These are phyloP conservation scores for Paedocypris sp. DNA, from an alignment of 2,113 vertebrate species.

Conservation along the genomic window DNA sequence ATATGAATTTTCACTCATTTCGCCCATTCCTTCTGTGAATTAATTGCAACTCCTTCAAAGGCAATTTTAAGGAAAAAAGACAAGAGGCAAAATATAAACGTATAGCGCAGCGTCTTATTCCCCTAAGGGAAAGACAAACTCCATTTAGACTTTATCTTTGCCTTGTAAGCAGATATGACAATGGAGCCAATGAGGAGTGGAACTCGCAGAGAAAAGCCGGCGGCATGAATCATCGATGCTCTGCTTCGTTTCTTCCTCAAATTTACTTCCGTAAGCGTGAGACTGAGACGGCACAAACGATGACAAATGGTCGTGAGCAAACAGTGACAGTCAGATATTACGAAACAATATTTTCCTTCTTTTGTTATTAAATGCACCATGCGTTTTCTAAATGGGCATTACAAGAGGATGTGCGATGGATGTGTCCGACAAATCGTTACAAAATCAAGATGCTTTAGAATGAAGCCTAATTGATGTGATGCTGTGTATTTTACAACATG, in stretches of 20 bases:
- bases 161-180: constrained; percentile 12
- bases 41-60: constrained; percentile 9
- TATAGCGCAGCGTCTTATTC: neutral
- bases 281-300: neutral
- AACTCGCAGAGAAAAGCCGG: neutral
- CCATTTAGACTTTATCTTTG: constrained; percentile 12
- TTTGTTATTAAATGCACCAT: no score
- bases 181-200: constrained; percentile 1
- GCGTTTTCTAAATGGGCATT: neutral
- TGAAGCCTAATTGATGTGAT: neutral
- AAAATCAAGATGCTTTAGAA: neutral
- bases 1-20: no score
- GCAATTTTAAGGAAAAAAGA: neutral
- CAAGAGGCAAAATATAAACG: neutral
- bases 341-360: neutral
- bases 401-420: neutral
- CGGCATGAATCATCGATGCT: neutral
- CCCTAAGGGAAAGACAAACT: neutral
- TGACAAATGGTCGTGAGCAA: neutral
- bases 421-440: neutral
- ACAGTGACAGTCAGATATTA: neutral
- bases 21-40: no score
- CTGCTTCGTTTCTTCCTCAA: constrained; percentile 10
- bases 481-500: neutral
- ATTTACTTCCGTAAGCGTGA: neutral